Evolutionary conservation across 1,140 invertebrate species (phyloP).

Genomic region (Eciton burchellii): DNA sequence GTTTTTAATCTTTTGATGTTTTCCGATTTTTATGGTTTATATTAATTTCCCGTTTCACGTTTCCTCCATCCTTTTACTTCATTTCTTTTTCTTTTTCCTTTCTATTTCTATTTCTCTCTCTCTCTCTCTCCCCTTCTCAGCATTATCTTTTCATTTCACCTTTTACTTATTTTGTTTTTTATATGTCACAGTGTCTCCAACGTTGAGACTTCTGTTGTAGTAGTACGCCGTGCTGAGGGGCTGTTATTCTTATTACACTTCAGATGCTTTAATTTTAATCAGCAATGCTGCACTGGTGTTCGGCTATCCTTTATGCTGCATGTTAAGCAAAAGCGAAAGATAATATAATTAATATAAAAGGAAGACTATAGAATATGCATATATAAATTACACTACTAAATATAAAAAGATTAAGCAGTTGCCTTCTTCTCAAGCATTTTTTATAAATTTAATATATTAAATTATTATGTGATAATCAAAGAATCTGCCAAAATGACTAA

Average conservation of each 20-base stretch:
- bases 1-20: conserved; percentile 25
- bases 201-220: conserved; percentile 70
- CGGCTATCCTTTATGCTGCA: conserved; percentile 85
- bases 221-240: conserved; percentile 65
- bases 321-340: conserved; percentile 85
- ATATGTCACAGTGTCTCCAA: conserved; percentile 70
- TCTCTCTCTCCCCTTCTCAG: conserved; percentile 18
- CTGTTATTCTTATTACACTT: conserved; percentile 77
- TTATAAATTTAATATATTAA: conserved; percentile 12
- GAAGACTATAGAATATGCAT: conserved; percentile 61
- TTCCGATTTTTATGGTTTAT: neutral
- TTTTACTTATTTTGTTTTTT: conserved; percentile 43
- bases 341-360: conserved; percentile 83
- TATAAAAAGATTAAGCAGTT: conserved; percentile 64
- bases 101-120: conserved; percentile 5
- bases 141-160: conserved; percentile 5
- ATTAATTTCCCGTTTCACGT: conserved; percentile 10
- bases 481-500: neutral
- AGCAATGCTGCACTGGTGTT: conserved; percentile 79
- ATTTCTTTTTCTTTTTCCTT: conserved; percentile 4
- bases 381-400: conserved; percentile 50
- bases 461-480: conserved; percentile 1
- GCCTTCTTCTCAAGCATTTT: conserved; percentile 36
- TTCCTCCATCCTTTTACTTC: neutral
- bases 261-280: conserved; percentile 76